Evolutionary conservation across 2,113 vertebrate species (phyloP).

Genomic region (Semicossyphus pulcher): DNA sequence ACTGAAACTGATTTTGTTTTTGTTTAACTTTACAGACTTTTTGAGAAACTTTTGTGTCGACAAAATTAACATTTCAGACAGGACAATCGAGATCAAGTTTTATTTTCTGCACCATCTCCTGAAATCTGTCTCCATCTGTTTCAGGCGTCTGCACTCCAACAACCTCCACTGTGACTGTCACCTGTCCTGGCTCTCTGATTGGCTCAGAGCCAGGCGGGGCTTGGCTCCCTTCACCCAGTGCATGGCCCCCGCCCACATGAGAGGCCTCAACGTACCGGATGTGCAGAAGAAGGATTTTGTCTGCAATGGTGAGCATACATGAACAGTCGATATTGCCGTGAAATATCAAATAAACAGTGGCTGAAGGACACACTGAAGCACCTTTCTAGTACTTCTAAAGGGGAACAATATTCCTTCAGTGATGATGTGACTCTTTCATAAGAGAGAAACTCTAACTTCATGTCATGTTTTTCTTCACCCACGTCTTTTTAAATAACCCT

Average conservation of each 20-base stretch:
- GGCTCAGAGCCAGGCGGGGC: constrained; percentile 92
- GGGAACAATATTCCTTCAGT: neutral
- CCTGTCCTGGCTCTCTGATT: constrained; percentile 98
- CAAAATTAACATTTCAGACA: neutral
- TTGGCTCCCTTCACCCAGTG: constrained; percentile 98
- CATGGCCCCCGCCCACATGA: constrained; percentile 93
- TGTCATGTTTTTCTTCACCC: neutral
- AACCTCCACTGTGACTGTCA: constrained; percentile 97
- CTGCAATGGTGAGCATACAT: constrained; percentile 88
- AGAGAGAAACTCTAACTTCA: neutral
- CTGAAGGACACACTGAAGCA: constrained; percentile 10
- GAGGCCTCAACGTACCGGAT: constrained; percentile 95
- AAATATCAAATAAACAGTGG: neutral
- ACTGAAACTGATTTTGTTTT: neutral
- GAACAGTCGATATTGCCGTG: neutral
- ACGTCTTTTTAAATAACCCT: neutral
- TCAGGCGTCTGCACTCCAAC: constrained; percentile 96
- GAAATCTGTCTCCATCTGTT: constrained; percentile 11
- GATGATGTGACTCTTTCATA: neutral
- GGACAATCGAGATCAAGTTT: neutral
- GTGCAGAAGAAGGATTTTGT: constrained; percentile 97
- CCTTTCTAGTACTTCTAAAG: neutral
- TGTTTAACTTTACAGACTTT: neutral
- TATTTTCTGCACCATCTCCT: neutral
- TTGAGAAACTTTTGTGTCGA: neutral